Evolutionary conservation across 2,797 vertebrate species (phyloP), one percentile per base, ranked within the genome.

Genomic region (Dicrostonyx torquatus): DNA sequence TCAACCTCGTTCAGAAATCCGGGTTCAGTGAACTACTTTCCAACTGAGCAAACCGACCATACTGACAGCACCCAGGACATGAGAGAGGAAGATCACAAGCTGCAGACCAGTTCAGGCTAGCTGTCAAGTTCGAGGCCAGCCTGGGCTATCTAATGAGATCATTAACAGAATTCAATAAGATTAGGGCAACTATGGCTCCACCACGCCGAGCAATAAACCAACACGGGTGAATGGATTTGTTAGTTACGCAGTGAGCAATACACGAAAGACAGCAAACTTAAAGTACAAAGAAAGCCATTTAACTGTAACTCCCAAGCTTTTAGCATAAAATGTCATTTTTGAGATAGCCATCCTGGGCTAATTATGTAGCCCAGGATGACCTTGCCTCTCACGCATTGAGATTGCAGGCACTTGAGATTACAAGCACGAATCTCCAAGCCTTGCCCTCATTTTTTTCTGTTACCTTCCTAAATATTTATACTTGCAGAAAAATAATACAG

Each of bases 381-480:
- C 31, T 76, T n/a, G 53, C 31, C 72, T 87, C 72, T 13, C 7
- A 17, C 4, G 10, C 15, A 18, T 18, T 62, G 84, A 22, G 43
- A 77, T 76, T 17, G 17, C 40, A 62, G 40, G 31, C 53, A 55
- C 6, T 37, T 48, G 83, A 20, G 31, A 76, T 76, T 17, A 45
- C 31, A 62, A 13, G 31, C 20, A 6, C 2, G 2, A 1, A 34
- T 55, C 40, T 11, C 15, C 18, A 60, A 24, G 55, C 31, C 55
- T 48, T n/a, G 40, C 2, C 6, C 55, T 64, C 45, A 22, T 79
- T 45, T 76, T 84, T 55, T 43, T 66, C 53, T 78, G 20, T n/a
- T 94, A 76, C 34, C 88, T 94, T 85, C 53, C 73, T 82, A 89
- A 62, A 76, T 26, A 88, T 86, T 77, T 78, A 88, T 66, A 89